Percentiles rank a stretch among this genome's conserved stretches.
Conservation (phyloP, 1,140 invertebrate species). For the Atta colombica region DNA sequence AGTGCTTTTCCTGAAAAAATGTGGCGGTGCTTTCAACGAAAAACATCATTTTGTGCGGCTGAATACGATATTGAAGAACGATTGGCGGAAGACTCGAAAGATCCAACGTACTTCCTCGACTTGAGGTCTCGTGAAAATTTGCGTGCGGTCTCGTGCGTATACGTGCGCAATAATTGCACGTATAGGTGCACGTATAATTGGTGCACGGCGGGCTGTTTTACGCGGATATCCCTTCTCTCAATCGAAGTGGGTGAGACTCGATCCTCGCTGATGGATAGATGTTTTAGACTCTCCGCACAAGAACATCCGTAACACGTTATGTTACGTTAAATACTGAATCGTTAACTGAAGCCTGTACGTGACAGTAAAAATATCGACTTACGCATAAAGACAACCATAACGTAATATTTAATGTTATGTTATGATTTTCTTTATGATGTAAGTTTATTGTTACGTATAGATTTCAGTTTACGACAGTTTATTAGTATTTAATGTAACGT, state of each 20-base stretch:
- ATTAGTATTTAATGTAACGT: too few species aligned
- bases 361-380: too few species aligned
- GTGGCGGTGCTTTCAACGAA: slow-evolving; percentile 32
- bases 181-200: slow-evolving; percentile 4
- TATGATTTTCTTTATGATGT: too few species aligned
- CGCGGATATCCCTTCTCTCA: slow-evolving; percentile 62
- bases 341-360: too few species aligned
- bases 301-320: too few species aligned
- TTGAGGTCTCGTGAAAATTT: slow-evolving; percentile 8
- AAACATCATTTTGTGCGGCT: slow-evolving; percentile 13
- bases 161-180: background rate
- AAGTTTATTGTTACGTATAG: too few species aligned
- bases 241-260: slow-evolving; percentile 48
- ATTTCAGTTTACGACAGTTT: too few species aligned
- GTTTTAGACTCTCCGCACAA: too few species aligned
- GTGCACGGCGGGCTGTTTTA: slow-evolving; percentile 57
- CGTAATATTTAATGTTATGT: too few species aligned
- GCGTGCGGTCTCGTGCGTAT: slow-evolving; percentile 17
- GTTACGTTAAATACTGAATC: too few species aligned
- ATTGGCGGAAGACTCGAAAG: background rate
- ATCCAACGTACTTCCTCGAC: background rate
- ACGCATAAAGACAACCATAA: too few species aligned
- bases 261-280: background rate
- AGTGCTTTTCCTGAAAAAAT: slow-evolving; percentile 61
- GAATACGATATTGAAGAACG: slow-evolving; percentile 7